A percentile compares a stretch with the other conserved stretches of the same genome.
Conservation (phyloP, 2,113 vertebrate species). For the Rhinichthys klamathensis region DNA sequence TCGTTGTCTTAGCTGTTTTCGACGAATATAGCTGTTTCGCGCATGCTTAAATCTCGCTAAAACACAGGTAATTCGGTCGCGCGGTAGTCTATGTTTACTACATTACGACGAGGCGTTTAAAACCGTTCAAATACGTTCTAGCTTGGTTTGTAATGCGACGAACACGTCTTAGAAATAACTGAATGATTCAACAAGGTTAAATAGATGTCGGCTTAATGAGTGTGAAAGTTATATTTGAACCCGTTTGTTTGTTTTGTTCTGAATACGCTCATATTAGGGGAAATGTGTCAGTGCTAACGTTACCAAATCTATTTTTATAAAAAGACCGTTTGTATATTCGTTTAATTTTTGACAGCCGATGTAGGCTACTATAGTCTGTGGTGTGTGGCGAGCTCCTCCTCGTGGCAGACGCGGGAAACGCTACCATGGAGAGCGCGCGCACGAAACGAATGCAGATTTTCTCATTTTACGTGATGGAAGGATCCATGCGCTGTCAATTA, state of each 20-base stretch:
- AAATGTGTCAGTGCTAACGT: neutral
- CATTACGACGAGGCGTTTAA: neutral
- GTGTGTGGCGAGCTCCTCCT: slow-evolving; percentile 71
- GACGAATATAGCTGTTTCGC: slow-evolving; percentile 27
- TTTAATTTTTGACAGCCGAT: neutral
- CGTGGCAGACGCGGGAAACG: slow-evolving; percentile 62
- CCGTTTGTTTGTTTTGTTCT: neutral
- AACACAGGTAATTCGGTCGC: slow-evolving; percentile 31
- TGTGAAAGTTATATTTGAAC: neutral
- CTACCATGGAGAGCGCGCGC: slow-evolving; percentile 35
- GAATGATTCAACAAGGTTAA: neutral
- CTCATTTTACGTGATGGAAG: neutral
- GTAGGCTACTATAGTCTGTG: slow-evolving; percentile 21
- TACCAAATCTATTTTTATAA: neutral
- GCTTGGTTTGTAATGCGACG: neutral
- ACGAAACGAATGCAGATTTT: slow-evolving; percentile 2
- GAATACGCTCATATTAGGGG: neutral
- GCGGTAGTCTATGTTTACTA: neutral
- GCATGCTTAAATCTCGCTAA: slow-evolving; percentile 18
- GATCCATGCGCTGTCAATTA: neutral
- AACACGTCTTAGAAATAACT: neutral
- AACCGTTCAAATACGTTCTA: neutral
- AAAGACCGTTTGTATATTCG: slow-evolving; percentile 10
- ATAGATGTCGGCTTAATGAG: slow-evolving; percentile 26
- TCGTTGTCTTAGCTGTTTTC: slow-evolving; percentile 45